Base-by-base conservation (phyloP, 2,888 invertebrate species). In the Acrobeloides nanus region DNA sequence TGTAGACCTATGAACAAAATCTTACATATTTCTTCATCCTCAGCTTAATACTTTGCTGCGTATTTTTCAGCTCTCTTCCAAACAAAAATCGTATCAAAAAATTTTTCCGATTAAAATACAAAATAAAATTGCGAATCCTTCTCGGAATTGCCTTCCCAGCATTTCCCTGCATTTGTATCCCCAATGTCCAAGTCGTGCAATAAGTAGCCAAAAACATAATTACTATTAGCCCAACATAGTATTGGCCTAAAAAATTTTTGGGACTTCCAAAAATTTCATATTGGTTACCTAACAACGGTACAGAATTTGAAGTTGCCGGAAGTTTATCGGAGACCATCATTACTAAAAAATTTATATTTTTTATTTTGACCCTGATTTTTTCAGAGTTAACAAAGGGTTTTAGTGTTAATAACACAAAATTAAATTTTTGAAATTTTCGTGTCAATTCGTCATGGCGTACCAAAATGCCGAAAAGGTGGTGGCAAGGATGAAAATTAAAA, bases 311-410 rank as follows among this genome's bases (percentile, higher is more conserved):
- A 7, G 66, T 66, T 6, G 66, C 65, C 1, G 69, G 68, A 17
- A 68, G 54, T 31, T 68, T 66, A 41, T 68, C 68, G n/a, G 65
- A 62, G 1, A 68, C 68, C 68, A 68, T 68, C 68, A 68, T 68
- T 37, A 68, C 50, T 50, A 6, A 23, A 53, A n/a, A 23, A 4
- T 17, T 31, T 31, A 31, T n/a, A n/a, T n/a, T n/a, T n/a, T n/a
- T n/a, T 51, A 23, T 34, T 34, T 7, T 32, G 15, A 15, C 27
- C 21, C 5, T 12, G 4, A 25, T 20, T 38, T 6, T 5, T 17
- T 23, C 2, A 4, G 6, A 7, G 39, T 12, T 35, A 31, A 4
- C 38, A 33, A 27, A 2, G 8, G 29, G 4, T 21, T 29, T 29
- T 10, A 10, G 29, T 33, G 7, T 4, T 17, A 33, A 12, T n/a